Percentiles rank a stretch among this genome's conserved stretches.
phyloP scores from a whole-genome alignment of 1,140 invertebrate species.

The Drosophila kepulauana region DNA sequence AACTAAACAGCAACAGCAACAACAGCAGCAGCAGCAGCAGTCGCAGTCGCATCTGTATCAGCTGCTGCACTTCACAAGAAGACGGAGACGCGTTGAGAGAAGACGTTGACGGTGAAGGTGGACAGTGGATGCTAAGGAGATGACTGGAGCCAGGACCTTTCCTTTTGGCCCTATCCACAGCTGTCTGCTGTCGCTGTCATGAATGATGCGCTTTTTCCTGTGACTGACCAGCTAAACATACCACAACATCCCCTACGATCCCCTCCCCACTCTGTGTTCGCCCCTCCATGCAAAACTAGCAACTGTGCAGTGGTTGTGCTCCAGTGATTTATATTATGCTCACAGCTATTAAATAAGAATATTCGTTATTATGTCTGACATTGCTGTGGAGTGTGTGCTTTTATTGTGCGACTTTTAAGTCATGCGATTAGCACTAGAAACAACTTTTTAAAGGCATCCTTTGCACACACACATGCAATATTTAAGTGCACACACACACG shows the following conservation, averaged over 20 bases:
- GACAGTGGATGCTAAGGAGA: neutral
- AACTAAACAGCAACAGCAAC: conserved; percentile 45
- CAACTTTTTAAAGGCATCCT: conserved; percentile 44
- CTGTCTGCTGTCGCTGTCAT: conserved; percentile 49
- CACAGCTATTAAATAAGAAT: conserved; percentile 77
- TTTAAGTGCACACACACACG: conserved; percentile 17
- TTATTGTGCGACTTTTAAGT: conserved; percentile 71
- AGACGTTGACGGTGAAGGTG: neutral
- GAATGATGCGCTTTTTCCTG: conserved; percentile 75
- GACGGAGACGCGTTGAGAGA: too few species aligned
- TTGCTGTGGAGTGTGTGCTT: conserved; percentile 27
- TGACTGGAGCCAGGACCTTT: conserved; percentile 22
- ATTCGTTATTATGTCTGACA: conserved; percentile 66
- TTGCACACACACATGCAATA: conserved; percentile 9
- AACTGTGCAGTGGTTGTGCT: conserved; percentile 57
- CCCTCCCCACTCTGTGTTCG: neutral
- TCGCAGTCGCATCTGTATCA: conserved; percentile 57
- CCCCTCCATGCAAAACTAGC: conserved; percentile 52
- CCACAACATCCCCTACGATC: neutral
- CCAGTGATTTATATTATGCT: conserved; percentile 61
- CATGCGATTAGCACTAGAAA: conserved; percentile 34
- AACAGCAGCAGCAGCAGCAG: conserved; percentile 60
- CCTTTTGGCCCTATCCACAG: conserved; percentile 3
- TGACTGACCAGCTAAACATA: conserved; percentile 52
- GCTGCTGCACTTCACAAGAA: conserved; percentile 70